phyloP scores from a whole-genome alignment of 2,888 invertebrate species.

The Heliconius hortense region DNA sequence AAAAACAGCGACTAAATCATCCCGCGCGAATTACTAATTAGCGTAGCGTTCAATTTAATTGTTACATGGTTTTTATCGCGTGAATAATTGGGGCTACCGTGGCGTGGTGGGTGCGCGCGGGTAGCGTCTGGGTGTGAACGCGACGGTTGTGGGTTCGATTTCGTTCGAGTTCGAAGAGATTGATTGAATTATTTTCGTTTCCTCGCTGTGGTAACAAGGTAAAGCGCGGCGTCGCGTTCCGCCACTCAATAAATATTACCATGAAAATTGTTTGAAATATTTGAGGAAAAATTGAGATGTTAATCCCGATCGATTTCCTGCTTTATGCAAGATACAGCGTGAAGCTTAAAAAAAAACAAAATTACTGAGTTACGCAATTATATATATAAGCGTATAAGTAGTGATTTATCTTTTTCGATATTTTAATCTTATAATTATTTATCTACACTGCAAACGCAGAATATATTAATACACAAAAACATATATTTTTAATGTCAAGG shows the following conservation, averaged over 20 bases:
- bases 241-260: not conserved
- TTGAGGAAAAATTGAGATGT: not conserved
- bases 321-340: not conserved
- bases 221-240: not conserved
- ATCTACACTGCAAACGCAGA: too few species aligned
- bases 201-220: too few species aligned
- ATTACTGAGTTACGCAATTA: too few species aligned
- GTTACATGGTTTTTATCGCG: not conserved
- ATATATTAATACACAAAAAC: too few species aligned
- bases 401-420: too few species aligned
- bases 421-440: too few species aligned
- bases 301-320: not conserved
- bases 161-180: too few species aligned
- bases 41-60: slow-evolving; percentile 12
- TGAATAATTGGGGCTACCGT: not conserved
- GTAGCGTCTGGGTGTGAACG: not conserved
- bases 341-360: not conserved
- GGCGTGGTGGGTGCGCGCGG: too few species aligned
- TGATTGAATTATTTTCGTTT: too few species aligned
- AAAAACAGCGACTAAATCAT: slow-evolving; percentile 33
- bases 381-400: too few species aligned
- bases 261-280: not conserved
- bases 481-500: too few species aligned
- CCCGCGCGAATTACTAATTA: slow-evolving; percentile 5
- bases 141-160: not conserved